Evolutionary conservation across 2,113 vertebrate species (phyloP), one percentile per base, ranked within the genome.

Genomic region (Thamnaconus septentrionalis): DNA sequence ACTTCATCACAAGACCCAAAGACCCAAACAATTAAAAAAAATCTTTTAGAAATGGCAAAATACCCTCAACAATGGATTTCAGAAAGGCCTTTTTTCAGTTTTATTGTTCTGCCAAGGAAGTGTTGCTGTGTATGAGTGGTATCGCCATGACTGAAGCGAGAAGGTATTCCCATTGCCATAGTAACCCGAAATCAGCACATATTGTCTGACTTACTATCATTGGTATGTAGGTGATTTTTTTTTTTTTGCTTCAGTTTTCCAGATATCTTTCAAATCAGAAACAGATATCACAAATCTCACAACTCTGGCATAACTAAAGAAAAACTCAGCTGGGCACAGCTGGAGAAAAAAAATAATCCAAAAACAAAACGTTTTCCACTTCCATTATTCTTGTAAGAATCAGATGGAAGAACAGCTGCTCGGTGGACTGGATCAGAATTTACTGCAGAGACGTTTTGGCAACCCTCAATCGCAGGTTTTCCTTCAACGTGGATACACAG

Each of bases 321-420:
- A 31, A 31, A 31, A 31, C 18, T 31, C 18, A 31, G 18, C 18
- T 31, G 18, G 18, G 2, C 18, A 31, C 18, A 31, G 18, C 18
- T 31, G 18, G 18, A 31, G 18, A 31, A 31, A 7, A 31, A 31
- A 31, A 31, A 31, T 2, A 31, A 31, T 31, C 18, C 2, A 1
- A 31, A 3, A 44, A 64, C 12, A 9, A 45, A 8, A 50, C 0
- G 5, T 61, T 53, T 48, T 51, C 61, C 56, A 59, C 58, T 40
- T 67, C 50, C 64, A 59, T 74, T 41, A 68, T 63, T 63, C 41
- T 64, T 58, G 55, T 58, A 44, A 59, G 76, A 78, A 10, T 73
- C 74, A 75, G 68, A 73, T 48, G 60, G 62, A 77, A 39, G 56
- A 82, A 46, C 80, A 80, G 80, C 75, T 76, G 79, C 75, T 80